Base-by-base conservation (phyloP, 2,888 invertebrate genomes). In the Aphodius sticticus region DNA sequence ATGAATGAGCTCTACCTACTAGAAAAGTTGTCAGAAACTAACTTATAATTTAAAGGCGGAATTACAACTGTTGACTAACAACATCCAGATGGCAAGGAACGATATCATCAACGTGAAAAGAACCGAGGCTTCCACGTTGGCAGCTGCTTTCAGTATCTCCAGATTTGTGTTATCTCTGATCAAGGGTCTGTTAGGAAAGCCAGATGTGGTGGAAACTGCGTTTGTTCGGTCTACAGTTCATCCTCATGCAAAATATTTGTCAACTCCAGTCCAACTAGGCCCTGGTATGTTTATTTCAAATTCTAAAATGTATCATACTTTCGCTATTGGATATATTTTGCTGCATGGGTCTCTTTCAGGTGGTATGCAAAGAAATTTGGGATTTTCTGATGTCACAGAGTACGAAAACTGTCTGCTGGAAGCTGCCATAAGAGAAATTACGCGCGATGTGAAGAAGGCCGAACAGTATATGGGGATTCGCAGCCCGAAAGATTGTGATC, bases 81-180 rank as follows among this genome's bases (percentile, higher is more conserved):
- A 85, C 26, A 84, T 90, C 4, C 92, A 93, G 88, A 92, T 92
- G 84, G 93, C 94, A 72, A 92, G 92, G 53, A 92, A 92, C 26
- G 92, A 93, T 85, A 92, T 93, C 37, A 91, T 92, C 9, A 92
- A 92, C 83, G 91, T 93, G 9, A 93, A 93, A 87, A 91, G 91
- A 78, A 92, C 92, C 75, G 91, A 92, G 75, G 92, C 92, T 16
- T 86, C 85, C n/a, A 92, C 92, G 15, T 88, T 94, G 77, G 92
- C 93, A 0, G 92, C 92, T 90, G 93, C 94, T 0, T 93, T 90
- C 85, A 93, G 93, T 69, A 92, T 91, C 35, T 92, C 92, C 9
- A 88, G 92, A 83, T 94, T 94, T 86, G 90, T 92, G 15, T 88
- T 91, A 83, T 92, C 92, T 0, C 83, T 93, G 76, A 88, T 93